Evolutionary conservation across 2,797 vertebrate species (phyloP), one percentile per base, ranked within the genome.

Genomic region (Schizopygopsis malacanthus): DNA sequence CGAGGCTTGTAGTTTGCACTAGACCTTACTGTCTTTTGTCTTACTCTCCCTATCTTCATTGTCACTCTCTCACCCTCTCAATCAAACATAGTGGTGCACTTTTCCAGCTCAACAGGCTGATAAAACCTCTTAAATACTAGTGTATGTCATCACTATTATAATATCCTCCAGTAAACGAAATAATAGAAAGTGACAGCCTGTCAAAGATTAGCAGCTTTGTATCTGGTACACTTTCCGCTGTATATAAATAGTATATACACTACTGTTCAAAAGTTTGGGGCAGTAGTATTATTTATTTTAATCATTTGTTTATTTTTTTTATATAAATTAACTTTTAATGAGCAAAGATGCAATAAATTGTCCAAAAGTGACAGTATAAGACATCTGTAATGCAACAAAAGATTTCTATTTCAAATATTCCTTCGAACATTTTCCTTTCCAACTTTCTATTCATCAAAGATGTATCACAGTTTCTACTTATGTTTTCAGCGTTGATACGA

Each of bases 21-120:
- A 20, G 72, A 52, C 47, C 52, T 61, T 11, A 50, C 41, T n/a
- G 5, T 37, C 12, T 54, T 50, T 54, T 47, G 28, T 77, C 45
- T 69, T 12, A 25, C 61, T 37, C 37, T 37, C 12, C 12, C 28
- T 61, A n/a, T 47, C 22, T 33, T 67, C 73, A 45, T 43, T 77
- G 61, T 41, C 61, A 77, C 13, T 33, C n/a, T 25, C 5, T 47
- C 25, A 71, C 69, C 39, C 47, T 33, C 71, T 82, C 37, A 54
- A n/a, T 69, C 45, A 71, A 73, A 83, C n/a, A 45, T 25, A 72
- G 80, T 25, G 69, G 39, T 61, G 39, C n/a, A 61, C 54, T 61
- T 45, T 73, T 33, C 16, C 54, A 43, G n/a, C 52, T 59, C 9
- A 47, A 47, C n/a, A 47, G 52, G 25, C 81, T 73, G 52, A 82